Conservation (phyloP, 2,888 invertebrate genomes). For the Salpingus planirostris region DNA sequence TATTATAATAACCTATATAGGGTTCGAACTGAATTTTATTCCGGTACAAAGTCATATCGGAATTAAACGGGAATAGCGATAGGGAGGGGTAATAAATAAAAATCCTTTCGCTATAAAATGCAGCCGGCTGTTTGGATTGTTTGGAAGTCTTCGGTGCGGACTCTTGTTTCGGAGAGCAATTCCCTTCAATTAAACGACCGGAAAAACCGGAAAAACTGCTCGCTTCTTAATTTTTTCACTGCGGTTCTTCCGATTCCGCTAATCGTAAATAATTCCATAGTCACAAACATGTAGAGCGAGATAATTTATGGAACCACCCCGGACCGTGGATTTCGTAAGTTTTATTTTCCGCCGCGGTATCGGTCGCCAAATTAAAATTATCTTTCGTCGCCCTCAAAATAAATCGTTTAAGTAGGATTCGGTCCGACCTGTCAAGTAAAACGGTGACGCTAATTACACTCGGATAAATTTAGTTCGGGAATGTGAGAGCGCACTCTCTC, state of each 20-base stretch:
- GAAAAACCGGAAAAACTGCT: constrained; percentile 40
- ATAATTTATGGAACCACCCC: constrained; percentile 29
- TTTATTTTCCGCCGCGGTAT: constrained; percentile 17
- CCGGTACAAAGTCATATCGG: too few relatives aligned
- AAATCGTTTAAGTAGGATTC: constrained; percentile 32
- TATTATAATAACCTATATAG: too few relatives aligned
- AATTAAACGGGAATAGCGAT: too few relatives aligned
- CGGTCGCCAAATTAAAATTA: constrained; percentile 34
- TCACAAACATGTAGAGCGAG: constrained; percentile 36
- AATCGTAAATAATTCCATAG: constrained; percentile 39
- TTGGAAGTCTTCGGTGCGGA: constrained; percentile 20
- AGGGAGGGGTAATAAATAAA: constrained; percentile 6
- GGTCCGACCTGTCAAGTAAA: constrained; percentile 31
- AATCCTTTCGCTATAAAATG: constrained; percentile 33
- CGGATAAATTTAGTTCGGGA: constrained; percentile 15
- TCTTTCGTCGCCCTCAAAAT: constrained; percentile 31
- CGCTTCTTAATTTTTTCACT: constrained; percentile 31
- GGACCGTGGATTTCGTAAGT: constrained; percentile 21
- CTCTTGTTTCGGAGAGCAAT: constrained; percentile 35
- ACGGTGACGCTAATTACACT: constrained; percentile 32
- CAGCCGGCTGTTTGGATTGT: constrained; percentile 29
- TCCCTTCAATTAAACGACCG: constrained; percentile 42
- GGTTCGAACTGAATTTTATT: too few relatives aligned
- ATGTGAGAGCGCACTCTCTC: too few relatives aligned
- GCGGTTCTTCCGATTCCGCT: constrained; percentile 26